These are phyloP conservation scores for Hydrocynus forskahlii DNA, from an alignment of 2,797 vertebrate genomes.

Conservation along the genomic window DNA sequence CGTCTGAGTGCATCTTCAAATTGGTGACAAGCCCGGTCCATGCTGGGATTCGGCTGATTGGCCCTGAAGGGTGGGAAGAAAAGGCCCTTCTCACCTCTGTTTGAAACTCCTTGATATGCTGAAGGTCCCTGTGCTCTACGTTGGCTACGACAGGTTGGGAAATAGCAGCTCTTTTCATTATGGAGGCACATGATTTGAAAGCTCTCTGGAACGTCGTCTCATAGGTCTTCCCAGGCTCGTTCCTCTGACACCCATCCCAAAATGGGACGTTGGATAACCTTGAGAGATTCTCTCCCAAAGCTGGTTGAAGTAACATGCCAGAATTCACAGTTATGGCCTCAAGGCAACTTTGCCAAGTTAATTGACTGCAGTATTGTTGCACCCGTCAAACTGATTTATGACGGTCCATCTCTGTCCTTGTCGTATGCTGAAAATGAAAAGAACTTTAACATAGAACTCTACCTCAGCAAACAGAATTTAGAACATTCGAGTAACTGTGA, in stretches of 20 bases:
- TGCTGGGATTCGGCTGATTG: background rate
- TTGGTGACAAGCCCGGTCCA: conserved; percentile 49
- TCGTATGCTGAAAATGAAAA: background rate
- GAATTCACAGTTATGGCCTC: conserved; percentile 25
- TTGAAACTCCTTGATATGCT: conserved; percentile 37
- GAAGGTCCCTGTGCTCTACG: conserved; percentile 52
- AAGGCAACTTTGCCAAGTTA: background rate
- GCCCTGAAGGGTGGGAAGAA: background rate
- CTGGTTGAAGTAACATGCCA: conserved; percentile 26
- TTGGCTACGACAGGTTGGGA: background rate
- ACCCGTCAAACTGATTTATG: background rate
- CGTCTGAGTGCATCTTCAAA: conserved; percentile 58
- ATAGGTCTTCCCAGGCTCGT: conserved; percentile 2
- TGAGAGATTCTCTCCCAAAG: conserved; percentile 15
- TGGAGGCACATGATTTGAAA: conserved; percentile 27
- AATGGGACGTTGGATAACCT: conserved; percentile 56
- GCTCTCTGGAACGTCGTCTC: conserved; percentile 49
- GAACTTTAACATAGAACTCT: background rate
- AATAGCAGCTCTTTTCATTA: conserved; percentile 10
- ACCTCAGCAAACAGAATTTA: background rate
- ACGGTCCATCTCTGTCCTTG: background rate
- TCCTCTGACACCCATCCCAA: background rate
- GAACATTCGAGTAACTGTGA: background rate
- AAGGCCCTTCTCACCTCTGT: conserved; percentile 45
- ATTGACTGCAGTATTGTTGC: background rate